Base-by-base conservation (phyloP, 2,888 invertebrate genomes). In the Cosmorhoe ocellata region DNA sequence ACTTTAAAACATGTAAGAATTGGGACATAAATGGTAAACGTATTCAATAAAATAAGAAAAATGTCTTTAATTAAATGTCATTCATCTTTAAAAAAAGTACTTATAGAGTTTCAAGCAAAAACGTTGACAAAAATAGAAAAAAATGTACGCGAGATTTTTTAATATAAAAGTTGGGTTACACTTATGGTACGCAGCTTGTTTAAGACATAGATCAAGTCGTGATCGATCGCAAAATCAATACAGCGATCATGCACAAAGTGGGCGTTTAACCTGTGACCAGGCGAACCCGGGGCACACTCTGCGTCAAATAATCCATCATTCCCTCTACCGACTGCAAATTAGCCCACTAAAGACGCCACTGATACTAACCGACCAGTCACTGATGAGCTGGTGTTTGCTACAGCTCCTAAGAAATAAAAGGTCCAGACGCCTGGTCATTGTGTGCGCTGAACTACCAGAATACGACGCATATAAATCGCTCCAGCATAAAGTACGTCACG, bases 211-310 rank as follows among this genome's bases (percentile, higher is more conserved):
- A 58, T 83, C 71, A 69, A 61, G 66, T 84, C 81, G 78, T 79
- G 81, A 84, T 83, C 78, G 75, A 74, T 73, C 76, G 76, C 71
- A 84, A 78, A 88, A 87, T 88, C 88, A 88, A 88, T 88, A 86
- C 75, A 72, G 80, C 80, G 78, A 76, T 85, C 85, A 85, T 84
- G 85, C 79, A 70, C 82, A 81, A 85, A 87, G 84, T 87, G 84
- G 83, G 83, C 73, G 84, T 87, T 87, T 88, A 86, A 86, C 87
- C 87, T 83, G 64, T 78, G 81, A 78, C 84, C 76, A 71, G 71
- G 78, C 68, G 65, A 64, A 71, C 71, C 72, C 79, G 65, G 70
- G 78, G 78, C 79, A 76, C 70, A 76, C 72, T 66, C 72, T 77
- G 79, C 81, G 82, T 85, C 83, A 79, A 80, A 67, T 77, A 72